These are phyloP conservation scores for Melanerpes formicivorus DNA, from an alignment of 2,113 vertebrate genomes.

Conservation along the genomic window DNA sequence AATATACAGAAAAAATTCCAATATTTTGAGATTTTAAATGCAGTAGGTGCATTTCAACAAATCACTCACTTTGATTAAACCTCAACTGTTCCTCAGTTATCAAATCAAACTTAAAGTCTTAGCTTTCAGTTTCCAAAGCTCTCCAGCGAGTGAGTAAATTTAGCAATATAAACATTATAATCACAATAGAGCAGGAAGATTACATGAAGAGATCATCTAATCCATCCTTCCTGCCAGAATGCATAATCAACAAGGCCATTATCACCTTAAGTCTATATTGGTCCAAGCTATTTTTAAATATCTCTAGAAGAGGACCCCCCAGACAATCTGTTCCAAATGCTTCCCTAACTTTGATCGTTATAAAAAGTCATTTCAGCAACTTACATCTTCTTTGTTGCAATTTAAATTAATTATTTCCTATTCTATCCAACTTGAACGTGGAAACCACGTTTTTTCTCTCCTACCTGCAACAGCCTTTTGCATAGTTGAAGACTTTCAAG, in stretches of 20 bases:
- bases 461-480: background rate
- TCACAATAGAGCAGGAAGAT: conserved; percentile 8
- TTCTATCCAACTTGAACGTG: background rate
- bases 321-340: background rate
- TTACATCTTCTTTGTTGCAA: conserved; percentile 22
- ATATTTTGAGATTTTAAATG: conserved; percentile 35
- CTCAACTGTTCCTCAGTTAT: conserved; percentile 16
- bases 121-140: conserved; percentile 46
- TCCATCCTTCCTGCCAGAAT: conserved; percentile 32
- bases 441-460: conserved; percentile 25
- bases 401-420: conserved; percentile 20
- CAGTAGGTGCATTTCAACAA: conserved; percentile 17
- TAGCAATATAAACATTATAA: conserved; percentile 2
- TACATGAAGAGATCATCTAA: conserved; percentile 37
- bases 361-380: background rate
- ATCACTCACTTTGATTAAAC: conserved; percentile 40
- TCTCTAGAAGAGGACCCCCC: background rate
- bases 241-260: conserved; percentile 32
- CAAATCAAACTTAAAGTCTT: conserved; percentile 36
- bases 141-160: conserved; percentile 6
- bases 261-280: conserved; percentile 10
- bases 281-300: conserved; percentile 25
- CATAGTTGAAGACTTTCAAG: background rate
- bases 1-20: conserved; percentile 40
- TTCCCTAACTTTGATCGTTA: background rate